Percentiles rank a stretch among this genome's conserved stretches.
phyloP scores from a whole-genome alignment of 2,113 vertebrate genomes.

The Excalfactoria chinensis region DNA sequence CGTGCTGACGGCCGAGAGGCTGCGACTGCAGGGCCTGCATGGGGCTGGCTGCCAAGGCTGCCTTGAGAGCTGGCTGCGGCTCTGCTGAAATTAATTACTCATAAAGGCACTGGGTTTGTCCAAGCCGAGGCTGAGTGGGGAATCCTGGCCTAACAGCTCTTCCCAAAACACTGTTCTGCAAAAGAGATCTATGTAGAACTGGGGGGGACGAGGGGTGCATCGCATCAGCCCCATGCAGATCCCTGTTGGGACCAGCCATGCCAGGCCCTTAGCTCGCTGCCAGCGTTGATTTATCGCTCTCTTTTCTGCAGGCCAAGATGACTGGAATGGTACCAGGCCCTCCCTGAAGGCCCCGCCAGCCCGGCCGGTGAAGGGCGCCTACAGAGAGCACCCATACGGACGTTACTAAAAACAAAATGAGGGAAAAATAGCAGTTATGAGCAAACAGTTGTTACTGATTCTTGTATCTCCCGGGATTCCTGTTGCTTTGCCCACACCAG shows the following conservation, averaged over 20 bases:
- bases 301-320: constrained; percentile 86
- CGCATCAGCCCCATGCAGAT: background rate
- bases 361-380: constrained; percentile 88
- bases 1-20: background rate
- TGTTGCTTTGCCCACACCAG: constrained; percentile 89
- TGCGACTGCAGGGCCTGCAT: background rate
- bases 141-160: rapidly evolving
- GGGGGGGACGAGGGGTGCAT: no score
- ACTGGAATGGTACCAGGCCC: constrained; percentile 90
- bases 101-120: background rate
- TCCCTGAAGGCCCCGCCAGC: constrained; percentile 86
- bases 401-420: constrained; percentile 86
- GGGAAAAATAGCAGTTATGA: constrained; percentile 79
- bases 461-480: constrained; percentile 91
- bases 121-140: no score
- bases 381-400: constrained; percentile 93
- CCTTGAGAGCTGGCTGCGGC: background rate
- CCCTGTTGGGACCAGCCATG: no score
- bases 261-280: background rate
- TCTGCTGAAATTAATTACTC: background rate
- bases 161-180: rapidly evolving
- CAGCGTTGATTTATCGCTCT: background rate
- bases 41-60: background rate
- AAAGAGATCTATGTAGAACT: background rate
- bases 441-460: constrained; percentile 87